Evolutionary conservation across 2,888 invertebrate species (phyloP).

Genomic region (Drosophila affinis): DNA sequence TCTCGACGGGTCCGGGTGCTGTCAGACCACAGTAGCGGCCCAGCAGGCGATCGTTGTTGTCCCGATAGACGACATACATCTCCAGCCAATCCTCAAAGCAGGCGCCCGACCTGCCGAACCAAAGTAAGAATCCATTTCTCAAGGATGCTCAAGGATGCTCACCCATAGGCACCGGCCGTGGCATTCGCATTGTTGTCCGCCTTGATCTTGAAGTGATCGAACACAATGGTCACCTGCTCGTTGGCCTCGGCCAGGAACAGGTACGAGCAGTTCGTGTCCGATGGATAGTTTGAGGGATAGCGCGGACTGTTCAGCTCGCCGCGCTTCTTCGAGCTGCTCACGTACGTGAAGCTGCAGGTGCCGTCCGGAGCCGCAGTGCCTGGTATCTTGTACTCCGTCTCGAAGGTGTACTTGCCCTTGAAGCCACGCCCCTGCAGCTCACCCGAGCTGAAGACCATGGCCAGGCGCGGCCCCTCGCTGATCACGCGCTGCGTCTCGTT

Average conservation of each 20-base stretch:
- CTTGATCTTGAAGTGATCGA: slow-evolving; percentile 95
- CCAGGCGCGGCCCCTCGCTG: slow-evolving; percentile 95
- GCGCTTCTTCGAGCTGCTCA: slow-evolving; percentile 92
- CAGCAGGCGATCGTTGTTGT: slow-evolving; percentile 91
- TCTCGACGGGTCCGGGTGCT: slow-evolving; percentile 97
- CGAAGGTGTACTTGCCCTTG: slow-evolving; percentile 86
- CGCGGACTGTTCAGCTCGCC: slow-evolving; percentile 98
- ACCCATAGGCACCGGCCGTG: slow-evolving; percentile 91
- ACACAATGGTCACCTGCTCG: slow-evolving; percentile 95
- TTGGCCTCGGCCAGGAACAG: slow-evolving; percentile 93
- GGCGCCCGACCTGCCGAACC: slow-evolving; percentile 86
- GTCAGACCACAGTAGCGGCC: slow-evolving; percentile 96
- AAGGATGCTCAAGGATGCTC: slow-evolving; percentile 63
- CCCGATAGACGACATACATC: slow-evolving; percentile 94
- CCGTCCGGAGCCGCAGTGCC: slow-evolving; percentile 97
- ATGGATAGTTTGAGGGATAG: slow-evolving; percentile 98
- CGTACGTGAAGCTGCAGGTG: slow-evolving; percentile 95
- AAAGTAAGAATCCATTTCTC: not conserved
- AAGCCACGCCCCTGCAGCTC: slow-evolving; percentile 95
- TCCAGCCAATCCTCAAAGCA: slow-evolving; percentile 98
- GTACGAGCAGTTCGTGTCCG: slow-evolving; percentile 97
- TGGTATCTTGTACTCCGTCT: slow-evolving; percentile 95
- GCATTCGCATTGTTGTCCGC: slow-evolving; percentile 90
- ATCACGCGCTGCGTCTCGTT: slow-evolving; percentile 92
- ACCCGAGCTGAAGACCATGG: slow-evolving; percentile 97